Evolutionary conservation across 2,113 vertebrate species (phyloP).

Genomic region (Lepisosteus oculatus): DNA sequence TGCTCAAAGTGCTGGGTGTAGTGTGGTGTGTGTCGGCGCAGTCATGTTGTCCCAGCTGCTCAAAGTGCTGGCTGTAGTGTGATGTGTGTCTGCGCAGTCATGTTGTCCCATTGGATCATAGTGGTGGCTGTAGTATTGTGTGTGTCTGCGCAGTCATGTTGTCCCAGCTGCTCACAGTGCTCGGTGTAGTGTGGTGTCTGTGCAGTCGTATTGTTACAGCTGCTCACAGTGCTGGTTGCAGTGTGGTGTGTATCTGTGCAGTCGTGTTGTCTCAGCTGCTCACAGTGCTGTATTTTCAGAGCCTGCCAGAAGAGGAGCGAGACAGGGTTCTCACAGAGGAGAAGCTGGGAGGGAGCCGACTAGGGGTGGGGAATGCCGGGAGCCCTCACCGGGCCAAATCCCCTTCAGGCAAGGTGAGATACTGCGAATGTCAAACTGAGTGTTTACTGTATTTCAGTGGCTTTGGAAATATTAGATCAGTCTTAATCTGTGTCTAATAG

Average conservation of each 20-base stretch:
- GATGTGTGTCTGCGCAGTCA: neutral
- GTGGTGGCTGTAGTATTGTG: too few species aligned
- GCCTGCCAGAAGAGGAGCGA: constrained; percentile 67
- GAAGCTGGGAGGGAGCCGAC: constrained; percentile 56
- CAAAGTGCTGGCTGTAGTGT: neutral
- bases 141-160: too few species aligned
- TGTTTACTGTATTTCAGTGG: too few species aligned
- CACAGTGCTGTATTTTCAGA: constrained; percentile 41
- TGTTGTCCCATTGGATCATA: too few species aligned
- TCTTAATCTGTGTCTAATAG: too few species aligned
- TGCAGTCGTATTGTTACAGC: too few species aligned
- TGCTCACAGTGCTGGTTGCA: neutral
- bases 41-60: neutral
- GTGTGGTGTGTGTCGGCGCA: too few species aligned
- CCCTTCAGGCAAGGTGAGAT: constrained; percentile 44
- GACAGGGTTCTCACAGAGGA: constrained; percentile 65
- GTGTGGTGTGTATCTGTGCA: neutral
- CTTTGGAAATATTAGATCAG: too few species aligned
- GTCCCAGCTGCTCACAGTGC: neutral
- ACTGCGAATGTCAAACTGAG: neutral
- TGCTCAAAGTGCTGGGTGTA: too few species aligned
- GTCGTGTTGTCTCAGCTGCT: neutral
- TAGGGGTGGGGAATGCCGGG: constrained; percentile 30
- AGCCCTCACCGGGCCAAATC: constrained; percentile 60
- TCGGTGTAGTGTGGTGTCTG: too few species aligned